phyloP scores from a whole-genome alignment of 1,140 invertebrate species.

The Popillia japonica region DNA sequence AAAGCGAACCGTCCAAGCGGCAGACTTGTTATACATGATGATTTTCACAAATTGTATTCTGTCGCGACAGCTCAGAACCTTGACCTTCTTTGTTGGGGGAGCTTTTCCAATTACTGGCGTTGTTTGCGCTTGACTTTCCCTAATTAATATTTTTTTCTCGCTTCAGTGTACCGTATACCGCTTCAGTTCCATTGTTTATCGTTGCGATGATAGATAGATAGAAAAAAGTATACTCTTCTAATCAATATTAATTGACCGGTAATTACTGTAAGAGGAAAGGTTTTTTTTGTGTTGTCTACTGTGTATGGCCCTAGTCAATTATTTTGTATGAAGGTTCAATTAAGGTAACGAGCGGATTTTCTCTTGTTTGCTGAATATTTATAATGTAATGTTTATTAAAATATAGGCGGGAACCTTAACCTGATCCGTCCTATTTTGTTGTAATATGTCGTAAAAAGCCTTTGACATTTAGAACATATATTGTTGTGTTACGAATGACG shows the following conservation, averaged over 20 bases:
- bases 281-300: neutral
- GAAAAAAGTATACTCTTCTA: neutral
- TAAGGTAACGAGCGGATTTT: neutral
- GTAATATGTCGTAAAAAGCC: too few relatives aligned
- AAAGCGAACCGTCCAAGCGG: neutral
- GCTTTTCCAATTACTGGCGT: slow-evolving; percentile 5
- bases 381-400: too few relatives aligned
- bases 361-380: neutral
- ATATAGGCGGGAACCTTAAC: too few relatives aligned
- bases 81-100: slow-evolving; percentile 8
- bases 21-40: neutral
- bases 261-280: neutral
- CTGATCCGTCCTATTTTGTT: too few relatives aligned
- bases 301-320: neutral
- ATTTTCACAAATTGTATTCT: slow-evolving; percentile 13
- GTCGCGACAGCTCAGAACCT: slow-evolving; percentile 8
- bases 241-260: slow-evolving; percentile 1
- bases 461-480: too few relatives aligned
- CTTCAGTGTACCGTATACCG: neutral
- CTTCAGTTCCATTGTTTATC: slow-evolving; percentile 1
- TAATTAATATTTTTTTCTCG: slow-evolving; percentile 5
- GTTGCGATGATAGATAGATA: neutral
- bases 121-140: slow-evolving; percentile 17
- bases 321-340: neutral
- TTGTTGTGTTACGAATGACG: too few relatives aligned